phyloP scores from a whole-genome alignment of 2,888 invertebrate species.

The Nematopogon swammerdamellus region DNA sequence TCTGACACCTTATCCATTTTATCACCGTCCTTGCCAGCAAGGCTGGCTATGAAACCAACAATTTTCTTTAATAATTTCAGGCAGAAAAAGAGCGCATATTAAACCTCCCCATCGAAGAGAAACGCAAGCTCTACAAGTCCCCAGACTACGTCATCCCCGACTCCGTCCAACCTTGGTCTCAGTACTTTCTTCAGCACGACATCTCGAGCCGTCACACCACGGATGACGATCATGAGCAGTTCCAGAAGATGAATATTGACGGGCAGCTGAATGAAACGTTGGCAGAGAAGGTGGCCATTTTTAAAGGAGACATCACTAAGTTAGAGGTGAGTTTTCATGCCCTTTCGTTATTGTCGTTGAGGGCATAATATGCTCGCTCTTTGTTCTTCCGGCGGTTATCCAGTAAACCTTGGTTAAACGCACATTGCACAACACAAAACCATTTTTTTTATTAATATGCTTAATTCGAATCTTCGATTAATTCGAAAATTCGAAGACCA shows the following conservation, averaged over 20 bases:
- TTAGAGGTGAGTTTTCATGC: constrained; percentile 56
- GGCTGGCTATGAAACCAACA: too few species aligned
- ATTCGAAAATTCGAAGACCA: too few species aligned
- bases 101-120: constrained; percentile 48
- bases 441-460: too few species aligned
- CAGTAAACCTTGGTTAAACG: too few species aligned
- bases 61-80: too few species aligned
- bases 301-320: constrained; percentile 78
- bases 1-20: too few species aligned
- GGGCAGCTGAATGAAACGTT: constrained; percentile 34
- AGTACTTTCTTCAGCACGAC: constrained; percentile 37
- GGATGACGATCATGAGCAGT: constrained; percentile 30
- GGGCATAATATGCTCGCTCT: too few species aligned
- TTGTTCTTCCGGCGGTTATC: too few species aligned
- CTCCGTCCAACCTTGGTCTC: constrained; percentile 55
- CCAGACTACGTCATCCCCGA: constrained; percentile 34
- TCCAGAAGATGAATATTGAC: constrained; percentile 29
- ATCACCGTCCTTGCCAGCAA: too few species aligned
- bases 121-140: constrained; percentile 44
- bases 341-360: too few species aligned
- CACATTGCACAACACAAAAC: too few species aligned
- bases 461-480: too few species aligned
- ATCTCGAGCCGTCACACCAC: constrained; percentile 32
- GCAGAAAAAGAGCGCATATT: constrained; percentile 50
- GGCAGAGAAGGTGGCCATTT: constrained; percentile 63